phyloP scores from a whole-genome alignment of 1,140 invertebrate genomes.

The Drosophila malerkotliana region DNA sequence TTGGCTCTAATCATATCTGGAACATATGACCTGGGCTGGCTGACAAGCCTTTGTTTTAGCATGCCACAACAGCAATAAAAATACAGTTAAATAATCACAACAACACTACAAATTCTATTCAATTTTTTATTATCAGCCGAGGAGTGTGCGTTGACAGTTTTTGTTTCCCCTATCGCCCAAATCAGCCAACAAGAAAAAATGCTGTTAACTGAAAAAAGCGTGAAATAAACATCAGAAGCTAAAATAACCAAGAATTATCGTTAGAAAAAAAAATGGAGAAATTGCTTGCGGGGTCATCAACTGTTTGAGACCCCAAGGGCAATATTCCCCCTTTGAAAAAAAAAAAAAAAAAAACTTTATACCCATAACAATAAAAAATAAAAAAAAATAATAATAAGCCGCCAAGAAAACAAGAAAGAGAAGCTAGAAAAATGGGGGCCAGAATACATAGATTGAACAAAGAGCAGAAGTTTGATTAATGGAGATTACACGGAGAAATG shows the following conservation, averaged over 20 bases:
- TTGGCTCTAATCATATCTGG: conserved; percentile 45
- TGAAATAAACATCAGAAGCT: conserved; percentile 59
- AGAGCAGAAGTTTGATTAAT: conserved; percentile 76
- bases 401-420: conserved; percentile 39
- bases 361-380: conserved; percentile 69
- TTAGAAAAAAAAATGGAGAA: conserved; percentile 22
- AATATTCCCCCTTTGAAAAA: conserved; percentile 21
- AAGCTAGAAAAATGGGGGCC: conserved; percentile 22
- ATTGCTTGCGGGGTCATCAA: conserved; percentile 75
- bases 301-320: conserved; percentile 30
- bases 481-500: conserved; percentile 19
- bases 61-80: conserved; percentile 31
- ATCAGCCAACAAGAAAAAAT: conserved; percentile 56
- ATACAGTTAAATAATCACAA: conserved; percentile 66
- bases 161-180: conserved; percentile 57
- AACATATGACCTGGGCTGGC: conserved; percentile 41
- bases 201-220: conserved; percentile 55
- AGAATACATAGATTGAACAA: conserved; percentile 69
- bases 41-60: conserved; percentile 69
- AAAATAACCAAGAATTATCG: conserved; percentile 1
- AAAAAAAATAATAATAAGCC: conserved; percentile 57
- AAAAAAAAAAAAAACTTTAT: conserved; percentile 44
- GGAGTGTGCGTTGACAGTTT: conserved; percentile 63
- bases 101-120: conserved; percentile 54
- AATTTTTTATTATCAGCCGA: conserved; percentile 64